A percentile compares a stretch with the other conserved stretches of the same genome.
Conservation (phyloP, 1,140 invertebrate species). For the Neomicropteryx cornuta region DNA sequence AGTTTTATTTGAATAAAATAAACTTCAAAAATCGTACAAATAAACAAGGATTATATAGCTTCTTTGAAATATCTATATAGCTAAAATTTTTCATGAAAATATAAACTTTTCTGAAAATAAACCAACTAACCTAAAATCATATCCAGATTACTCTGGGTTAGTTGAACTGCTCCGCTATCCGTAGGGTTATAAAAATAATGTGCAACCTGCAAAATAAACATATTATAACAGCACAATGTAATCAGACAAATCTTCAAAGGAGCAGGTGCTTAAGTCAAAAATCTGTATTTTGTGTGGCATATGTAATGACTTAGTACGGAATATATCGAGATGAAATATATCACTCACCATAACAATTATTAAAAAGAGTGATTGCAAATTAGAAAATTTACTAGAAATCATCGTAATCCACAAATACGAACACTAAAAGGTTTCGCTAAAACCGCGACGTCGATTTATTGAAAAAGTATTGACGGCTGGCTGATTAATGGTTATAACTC, state of each 20-base stretch:
- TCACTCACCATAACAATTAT: conserved; percentile 27
- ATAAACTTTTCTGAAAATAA: conserved; percentile 10
- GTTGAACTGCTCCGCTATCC: conserved; percentile 62
- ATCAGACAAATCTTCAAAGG: not conserved
- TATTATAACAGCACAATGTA: conserved; percentile 5
- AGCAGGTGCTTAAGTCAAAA: conserved; percentile 1
- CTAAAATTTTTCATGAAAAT: not conserved
- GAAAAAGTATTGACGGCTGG: too few species aligned
- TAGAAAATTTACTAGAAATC: conserved; percentile 5
- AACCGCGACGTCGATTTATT: too few species aligned
- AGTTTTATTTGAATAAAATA: conserved; percentile 2
- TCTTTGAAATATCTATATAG: not conserved
- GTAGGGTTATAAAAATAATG: conserved; percentile 53
- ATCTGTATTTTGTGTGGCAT: not conserved
- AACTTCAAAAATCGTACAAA: conserved; percentile 2
- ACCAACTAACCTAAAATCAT: conserved; percentile 62
- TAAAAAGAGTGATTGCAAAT: conserved; percentile 16
- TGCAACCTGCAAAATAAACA: conserved; percentile 47
- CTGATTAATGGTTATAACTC: too few species aligned
- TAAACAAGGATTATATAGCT: not conserved
- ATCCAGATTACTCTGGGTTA: conserved; percentile 69
- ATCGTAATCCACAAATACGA: too few species aligned
- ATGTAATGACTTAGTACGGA: conserved; percentile 1
- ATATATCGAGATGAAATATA: conserved; percentile 6
- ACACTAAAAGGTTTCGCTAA: too few species aligned